phyloP scores from a whole-genome alignment of 2,113 vertebrate genomes.

The Oenanthe melanoleuca region DNA sequence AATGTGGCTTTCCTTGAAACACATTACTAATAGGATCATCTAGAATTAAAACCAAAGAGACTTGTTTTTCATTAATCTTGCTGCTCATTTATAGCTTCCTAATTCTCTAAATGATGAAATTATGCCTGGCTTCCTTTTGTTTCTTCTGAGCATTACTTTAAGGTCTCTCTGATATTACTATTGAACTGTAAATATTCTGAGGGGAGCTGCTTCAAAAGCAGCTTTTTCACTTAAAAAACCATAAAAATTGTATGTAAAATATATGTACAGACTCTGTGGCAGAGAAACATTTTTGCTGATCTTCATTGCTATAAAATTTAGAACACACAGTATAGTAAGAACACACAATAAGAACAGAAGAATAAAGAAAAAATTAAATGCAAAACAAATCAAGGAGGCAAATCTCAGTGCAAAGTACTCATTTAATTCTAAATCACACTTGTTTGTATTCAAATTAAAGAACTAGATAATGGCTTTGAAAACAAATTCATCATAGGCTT shows the following conservation, averaged over 20 bases:
- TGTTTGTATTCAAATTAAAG: conserved; percentile 23
- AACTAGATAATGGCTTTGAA: background rate
- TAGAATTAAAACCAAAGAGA: background rate
- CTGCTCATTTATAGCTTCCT: background rate
- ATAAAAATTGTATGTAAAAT: background rate
- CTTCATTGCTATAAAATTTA: background rate
- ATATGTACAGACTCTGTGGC: background rate
- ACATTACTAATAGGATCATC: background rate
- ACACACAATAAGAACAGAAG: background rate
- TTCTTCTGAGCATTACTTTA: background rate
- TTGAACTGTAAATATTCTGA: background rate
- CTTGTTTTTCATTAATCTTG: background rate
- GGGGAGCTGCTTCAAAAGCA: background rate
- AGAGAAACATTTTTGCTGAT: background rate
- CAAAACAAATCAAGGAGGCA: background rate
- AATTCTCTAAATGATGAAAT: background rate
- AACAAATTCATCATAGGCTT: background rate
- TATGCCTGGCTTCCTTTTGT: background rate
- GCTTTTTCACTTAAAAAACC: background rate
- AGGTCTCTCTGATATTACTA: background rate
- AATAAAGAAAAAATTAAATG: background rate
- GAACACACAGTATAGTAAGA: background rate
- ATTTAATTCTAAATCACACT: background rate
- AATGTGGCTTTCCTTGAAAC: background rate
- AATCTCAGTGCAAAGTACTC: background rate